Percentiles rank a stretch among this genome's conserved stretches.
Conservation (phyloP, 2,113 vertebrate genomes). For the Xiphorhynchus elegans region DNA sequence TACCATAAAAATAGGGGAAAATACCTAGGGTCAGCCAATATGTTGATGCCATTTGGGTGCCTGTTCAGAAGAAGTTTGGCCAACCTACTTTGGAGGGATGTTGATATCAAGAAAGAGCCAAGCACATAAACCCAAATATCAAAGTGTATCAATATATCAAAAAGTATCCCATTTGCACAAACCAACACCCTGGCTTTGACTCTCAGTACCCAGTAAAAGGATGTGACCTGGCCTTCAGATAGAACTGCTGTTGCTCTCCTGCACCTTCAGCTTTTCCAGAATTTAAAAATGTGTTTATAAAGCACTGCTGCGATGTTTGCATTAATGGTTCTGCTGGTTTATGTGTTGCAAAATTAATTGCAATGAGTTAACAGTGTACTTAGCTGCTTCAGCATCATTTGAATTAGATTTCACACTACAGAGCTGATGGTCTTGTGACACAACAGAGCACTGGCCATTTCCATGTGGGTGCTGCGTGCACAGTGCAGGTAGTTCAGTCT, state of each 20-base stretch:
- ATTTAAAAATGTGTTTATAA: background rate
- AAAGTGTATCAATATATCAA: background rate
- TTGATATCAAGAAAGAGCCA: background rate
- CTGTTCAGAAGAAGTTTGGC: background rate
- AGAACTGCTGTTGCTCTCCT: background rate
- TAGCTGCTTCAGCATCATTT: background rate
- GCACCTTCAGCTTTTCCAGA: background rate
- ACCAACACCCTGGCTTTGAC: background rate
- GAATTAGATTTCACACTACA: background rate
- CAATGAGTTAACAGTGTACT: background rate
- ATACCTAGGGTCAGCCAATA: background rate
- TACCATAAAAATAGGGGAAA: background rate
- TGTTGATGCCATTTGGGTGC: background rate
- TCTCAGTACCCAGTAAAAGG: background rate
- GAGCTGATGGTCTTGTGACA: background rate
- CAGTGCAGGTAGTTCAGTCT: background rate
- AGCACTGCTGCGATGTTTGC: background rate
- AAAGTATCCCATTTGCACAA: background rate
- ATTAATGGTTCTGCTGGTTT: background rate
- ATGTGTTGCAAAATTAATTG: background rate
- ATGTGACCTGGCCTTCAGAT: background rate
- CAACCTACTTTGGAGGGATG: background rate
- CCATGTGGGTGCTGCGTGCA: background rate
- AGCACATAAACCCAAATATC: background rate
- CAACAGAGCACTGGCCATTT: background rate